Evolutionary conservation across 2,113 vertebrate genomes (phyloP).

Genomic region (Synchiropus splendidus): DNA sequence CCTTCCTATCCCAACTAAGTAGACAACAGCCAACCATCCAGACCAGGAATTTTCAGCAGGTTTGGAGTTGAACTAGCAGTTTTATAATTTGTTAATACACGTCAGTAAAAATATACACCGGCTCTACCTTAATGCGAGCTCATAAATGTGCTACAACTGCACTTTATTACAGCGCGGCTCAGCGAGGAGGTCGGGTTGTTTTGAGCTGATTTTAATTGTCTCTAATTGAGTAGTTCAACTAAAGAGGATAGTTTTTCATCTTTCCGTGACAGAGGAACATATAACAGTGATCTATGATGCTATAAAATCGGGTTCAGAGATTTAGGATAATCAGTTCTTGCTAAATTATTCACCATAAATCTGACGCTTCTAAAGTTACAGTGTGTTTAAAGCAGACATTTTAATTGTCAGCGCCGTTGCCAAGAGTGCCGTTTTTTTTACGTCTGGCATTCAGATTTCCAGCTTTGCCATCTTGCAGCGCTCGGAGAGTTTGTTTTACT

Average conservation of each 20-base stretch:
- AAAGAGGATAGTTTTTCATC: conserved; percentile 39
- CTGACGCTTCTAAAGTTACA: conserved; percentile 40
- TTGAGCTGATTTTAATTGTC: conserved; percentile 37
- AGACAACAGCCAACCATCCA: too few species aligned
- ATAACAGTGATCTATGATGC: conserved; percentile 49
- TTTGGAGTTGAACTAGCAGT: too few species aligned
- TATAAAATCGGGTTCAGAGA: conserved; percentile 41
- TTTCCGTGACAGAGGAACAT: conserved; percentile 11
- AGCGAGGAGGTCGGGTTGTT: conserved; percentile 15
- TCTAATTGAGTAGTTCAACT: conserved; percentile 49
- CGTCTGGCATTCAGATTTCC: conserved; percentile 45
- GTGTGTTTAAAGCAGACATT: conserved; percentile 46
- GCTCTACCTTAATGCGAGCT: conserved; percentile 12
- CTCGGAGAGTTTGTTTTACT: conserved; percentile 40
- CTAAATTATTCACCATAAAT: conserved; percentile 49
- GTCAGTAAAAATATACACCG: conserved; percentile 1
- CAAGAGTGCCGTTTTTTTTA: conserved; percentile 45
- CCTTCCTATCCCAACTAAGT: too few species aligned
- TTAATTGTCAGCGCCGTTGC: conserved; percentile 58
- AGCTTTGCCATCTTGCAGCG: conserved; percentile 49
- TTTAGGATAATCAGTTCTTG: conserved; percentile 48
- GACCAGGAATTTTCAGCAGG: too few species aligned
- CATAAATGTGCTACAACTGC: conserved; percentile 15
- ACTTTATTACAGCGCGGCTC: conserved; percentile 19
- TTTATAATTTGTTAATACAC: too few species aligned